Conservation (phyloP, 2,888 invertebrate genomes). For the Hyposoter didymator region DNA sequence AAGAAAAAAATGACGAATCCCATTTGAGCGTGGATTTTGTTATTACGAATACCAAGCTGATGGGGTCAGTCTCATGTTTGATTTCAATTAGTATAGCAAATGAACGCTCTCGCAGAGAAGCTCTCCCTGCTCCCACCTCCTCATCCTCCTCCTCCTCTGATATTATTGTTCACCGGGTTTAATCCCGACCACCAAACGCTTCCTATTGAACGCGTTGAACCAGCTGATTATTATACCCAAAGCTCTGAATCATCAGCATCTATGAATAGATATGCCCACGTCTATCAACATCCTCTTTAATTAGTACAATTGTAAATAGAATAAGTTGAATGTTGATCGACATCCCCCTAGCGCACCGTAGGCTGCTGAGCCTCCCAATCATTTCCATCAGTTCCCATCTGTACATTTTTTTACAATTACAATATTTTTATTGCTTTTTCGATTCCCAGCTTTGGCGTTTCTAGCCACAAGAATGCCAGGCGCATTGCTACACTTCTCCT, state of each 20-base stretch:
- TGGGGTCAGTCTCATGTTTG: conserved; percentile 70
- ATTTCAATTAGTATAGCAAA: conserved; percentile 78
- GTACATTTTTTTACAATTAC: neutral
- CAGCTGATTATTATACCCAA: conserved; percentile 28
- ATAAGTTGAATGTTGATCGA: conserved; percentile 19
- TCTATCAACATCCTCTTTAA: conserved; percentile 47
- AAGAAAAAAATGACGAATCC: conserved; percentile 52
- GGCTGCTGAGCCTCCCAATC: neutral
- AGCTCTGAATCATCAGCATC: conserved; percentile 34
- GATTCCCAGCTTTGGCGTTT: too few species aligned
- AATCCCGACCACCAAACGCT: conserved; percentile 59
- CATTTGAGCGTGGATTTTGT: conserved; percentile 52
- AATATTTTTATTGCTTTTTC: too few species aligned
- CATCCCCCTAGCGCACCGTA: neutral
- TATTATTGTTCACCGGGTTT: conserved; percentile 60
- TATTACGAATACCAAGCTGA: conserved; percentile 60
- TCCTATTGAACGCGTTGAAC: conserved; percentile 58
- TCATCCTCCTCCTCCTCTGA: neutral
- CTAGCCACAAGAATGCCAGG: too few species aligned
- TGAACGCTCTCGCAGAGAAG: conserved; percentile 67
- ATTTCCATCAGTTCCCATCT: neutral
- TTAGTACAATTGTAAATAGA: conserved; percentile 60
- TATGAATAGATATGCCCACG: neutral
- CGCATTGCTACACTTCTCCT: too few species aligned
- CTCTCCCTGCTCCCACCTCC: conserved; percentile 29